These are phyloP conservation scores for Phaetusa simplex DNA, from an alignment of 2,113 vertebrate genomes.

Conservation along the genomic window DNA sequence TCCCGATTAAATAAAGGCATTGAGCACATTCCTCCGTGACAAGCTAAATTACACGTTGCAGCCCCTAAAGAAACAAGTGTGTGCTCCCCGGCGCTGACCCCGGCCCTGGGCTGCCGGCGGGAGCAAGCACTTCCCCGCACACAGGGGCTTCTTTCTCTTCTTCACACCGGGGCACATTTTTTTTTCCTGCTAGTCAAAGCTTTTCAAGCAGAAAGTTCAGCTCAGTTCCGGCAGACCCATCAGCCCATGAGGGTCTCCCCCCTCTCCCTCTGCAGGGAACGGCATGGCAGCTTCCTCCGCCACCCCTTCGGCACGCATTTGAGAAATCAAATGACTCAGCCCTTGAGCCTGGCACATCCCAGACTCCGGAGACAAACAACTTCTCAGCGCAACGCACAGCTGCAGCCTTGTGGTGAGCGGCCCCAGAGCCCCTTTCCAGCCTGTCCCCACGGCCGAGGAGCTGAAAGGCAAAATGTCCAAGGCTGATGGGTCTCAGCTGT, in stretches of 20 bases:
- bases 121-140: background rate
- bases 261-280: background rate
- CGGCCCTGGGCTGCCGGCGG: background rate
- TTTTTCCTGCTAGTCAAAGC: background rate
- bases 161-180: background rate
- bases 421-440: background rate
- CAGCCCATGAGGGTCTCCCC: background rate
- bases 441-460: background rate
- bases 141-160: conserved; percentile 35
- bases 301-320: background rate
- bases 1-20: conserved; percentile 8
- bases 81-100: conserved; percentile 4
- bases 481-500: background rate
- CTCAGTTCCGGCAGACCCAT: conserved; percentile 6
- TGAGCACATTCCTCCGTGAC: conserved; percentile 59
- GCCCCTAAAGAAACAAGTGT: conserved; percentile 13
- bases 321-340: background rate
- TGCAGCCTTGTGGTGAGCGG: background rate
- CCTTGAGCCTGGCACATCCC: conserved; percentile 24
- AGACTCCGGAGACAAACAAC: background rate
- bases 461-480: background rate
- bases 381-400: background rate
- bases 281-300: background rate
- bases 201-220: conserved; percentile 53
- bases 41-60: conserved; percentile 56